Conservation (phyloP, 2,113 vertebrate species). For the Cinclus mexicanus region DNA sequence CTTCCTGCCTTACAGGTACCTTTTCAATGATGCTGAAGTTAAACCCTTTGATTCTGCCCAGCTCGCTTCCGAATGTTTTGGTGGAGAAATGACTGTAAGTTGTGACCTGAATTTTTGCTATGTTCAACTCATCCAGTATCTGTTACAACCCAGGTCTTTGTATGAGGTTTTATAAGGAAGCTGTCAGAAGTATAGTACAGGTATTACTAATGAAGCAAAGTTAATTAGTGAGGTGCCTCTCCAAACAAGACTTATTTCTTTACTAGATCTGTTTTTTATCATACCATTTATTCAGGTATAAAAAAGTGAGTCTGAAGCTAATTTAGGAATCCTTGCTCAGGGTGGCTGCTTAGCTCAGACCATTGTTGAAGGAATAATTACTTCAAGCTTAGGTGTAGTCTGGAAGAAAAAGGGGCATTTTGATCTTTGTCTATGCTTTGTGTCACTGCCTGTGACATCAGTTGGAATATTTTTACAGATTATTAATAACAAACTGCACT, state of each 20-base stretch:
- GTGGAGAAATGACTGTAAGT: constrained; percentile 97
- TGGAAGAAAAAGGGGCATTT: not conserved
- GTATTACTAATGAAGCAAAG: not conserved
- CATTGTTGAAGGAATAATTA: not conserved
- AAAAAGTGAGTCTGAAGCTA: not conserved
- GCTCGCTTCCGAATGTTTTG: constrained; percentile 96
- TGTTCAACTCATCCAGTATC: not conserved
- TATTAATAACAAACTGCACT: not conserved
- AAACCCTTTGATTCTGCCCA: constrained; percentile 98
- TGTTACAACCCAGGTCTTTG: not conserved
- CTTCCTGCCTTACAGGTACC: constrained; percentile 82
- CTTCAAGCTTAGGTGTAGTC: not conserved
- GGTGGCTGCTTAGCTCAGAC: not conserved
- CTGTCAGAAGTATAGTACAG: not conserved
- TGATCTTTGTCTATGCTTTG: not conserved
- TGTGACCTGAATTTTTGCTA: not conserved
- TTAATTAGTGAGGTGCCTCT: not conserved
- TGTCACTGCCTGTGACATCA: not conserved
- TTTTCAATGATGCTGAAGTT: constrained; percentile 98
- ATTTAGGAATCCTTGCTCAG: not conserved
- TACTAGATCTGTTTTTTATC: accelerated
- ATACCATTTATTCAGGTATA: not conserved
- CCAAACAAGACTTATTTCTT: not conserved
- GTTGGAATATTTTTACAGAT: not conserved
- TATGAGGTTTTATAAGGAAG: not conserved